These are phyloP conservation scores for Carposina sasakii DNA, from an alignment of 1,140 invertebrate species.

Conservation along the genomic window DNA sequence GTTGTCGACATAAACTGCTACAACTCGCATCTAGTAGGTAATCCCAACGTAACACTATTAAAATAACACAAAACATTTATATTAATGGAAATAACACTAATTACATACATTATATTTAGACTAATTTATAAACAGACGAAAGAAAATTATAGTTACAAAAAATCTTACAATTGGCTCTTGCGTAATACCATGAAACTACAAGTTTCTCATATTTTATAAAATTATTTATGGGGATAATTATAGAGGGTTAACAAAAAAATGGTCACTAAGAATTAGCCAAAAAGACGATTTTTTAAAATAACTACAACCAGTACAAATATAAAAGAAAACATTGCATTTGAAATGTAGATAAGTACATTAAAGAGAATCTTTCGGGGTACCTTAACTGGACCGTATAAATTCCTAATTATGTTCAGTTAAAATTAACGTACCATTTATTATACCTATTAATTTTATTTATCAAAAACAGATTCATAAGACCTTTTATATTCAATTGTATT, in stretches of 20 bases:
- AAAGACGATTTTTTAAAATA: no score
- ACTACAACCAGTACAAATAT: no score
- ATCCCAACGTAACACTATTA: slow-evolving; percentile 41
- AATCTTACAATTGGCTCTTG: no score
- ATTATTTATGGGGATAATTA: no score
- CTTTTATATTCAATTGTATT: slow-evolving; percentile 32
- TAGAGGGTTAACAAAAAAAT: no score
- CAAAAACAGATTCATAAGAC: slow-evolving; percentile 39
- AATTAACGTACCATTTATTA: slow-evolving; percentile 34
- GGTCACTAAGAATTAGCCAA: no score
- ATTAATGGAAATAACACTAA: slow-evolving; percentile 47
- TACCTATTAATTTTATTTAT: slow-evolving; percentile 35
- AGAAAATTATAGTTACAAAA: no score
- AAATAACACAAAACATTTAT: slow-evolving; percentile 45
- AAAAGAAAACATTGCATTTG: no score
- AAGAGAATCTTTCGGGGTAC: slow-evolving; percentile 37
- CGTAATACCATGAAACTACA: no score
- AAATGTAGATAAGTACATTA: no score
- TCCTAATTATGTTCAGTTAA: slow-evolving; percentile 14
- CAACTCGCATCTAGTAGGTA: slow-evolving; percentile 28
- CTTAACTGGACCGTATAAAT: slow-evolving; percentile 18
- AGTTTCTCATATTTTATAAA: no score
- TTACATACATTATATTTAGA: slow-evolving; percentile 45
- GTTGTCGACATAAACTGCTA: slow-evolving; percentile 17
- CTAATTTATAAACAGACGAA: slow-evolving; percentile 47